Evolutionary conservation across 2,113 vertebrate genomes (phyloP), one percentile per base, ranked within the genome.

Genomic region (Melanocharis versteri): DNA sequence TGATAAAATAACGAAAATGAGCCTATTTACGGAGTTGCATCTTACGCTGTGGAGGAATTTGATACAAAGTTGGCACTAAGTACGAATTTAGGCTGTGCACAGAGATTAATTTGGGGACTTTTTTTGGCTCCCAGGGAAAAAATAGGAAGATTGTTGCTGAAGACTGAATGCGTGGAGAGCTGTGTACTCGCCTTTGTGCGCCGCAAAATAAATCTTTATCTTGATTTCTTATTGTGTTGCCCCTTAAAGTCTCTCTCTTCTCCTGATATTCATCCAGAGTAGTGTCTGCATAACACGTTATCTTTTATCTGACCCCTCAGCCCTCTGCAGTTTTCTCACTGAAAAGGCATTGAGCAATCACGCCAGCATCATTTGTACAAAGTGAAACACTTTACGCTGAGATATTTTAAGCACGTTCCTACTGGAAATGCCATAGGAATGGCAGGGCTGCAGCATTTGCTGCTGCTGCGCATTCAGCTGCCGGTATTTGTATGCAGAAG

Each of bases 1-100:
- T 91, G 89, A 86, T 93, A 83, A 96, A 96, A 94, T 93, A 95
- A 83, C 3, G 6, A 88, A 96, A 97, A 97, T 87, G 91, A 97
- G 75, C 94, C 80, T 94, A 44, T 97, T 96, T 96, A 72, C 88
- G 51, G 58, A 22, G 18, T 40, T 82, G 90, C 30, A 23, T 94
- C 76, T 97, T 83, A 83, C 0, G 2, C 68, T 57, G 57, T 69
- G 81, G 24, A 89, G 64, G 91, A 91, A 95, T 97, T 80, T 86
- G 94, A 90, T 94, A 56, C 50, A 83, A 60, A 91, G 81, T 91
- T 84, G 92, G 62, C 78, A 72, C 70, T 44, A 96, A 96, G 93
- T 93, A 79, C 31, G 35, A 94, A 77, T 90, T 93, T 83, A 92
- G 73, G 15, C 61, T 83, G 44, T 85, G 80, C 85, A 56, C 88